Percentiles rank a stretch among this genome's conserved stretches.
These are phyloP conservation scores for Trachelus troglodyta DNA, from an alignment of 2,888 invertebrate species.

Conservation along the genomic window DNA sequence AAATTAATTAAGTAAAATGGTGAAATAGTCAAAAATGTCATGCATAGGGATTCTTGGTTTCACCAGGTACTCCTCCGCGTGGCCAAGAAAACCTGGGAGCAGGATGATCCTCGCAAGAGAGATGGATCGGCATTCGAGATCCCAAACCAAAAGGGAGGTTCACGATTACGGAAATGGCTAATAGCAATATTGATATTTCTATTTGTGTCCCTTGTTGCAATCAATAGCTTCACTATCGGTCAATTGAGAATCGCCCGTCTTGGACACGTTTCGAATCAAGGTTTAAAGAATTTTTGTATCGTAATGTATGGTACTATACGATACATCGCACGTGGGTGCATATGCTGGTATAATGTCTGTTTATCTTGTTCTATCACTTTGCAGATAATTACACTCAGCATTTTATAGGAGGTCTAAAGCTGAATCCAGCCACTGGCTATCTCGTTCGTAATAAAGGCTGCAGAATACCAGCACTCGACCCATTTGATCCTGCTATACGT, in stretches of 20 bases:
- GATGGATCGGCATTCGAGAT: conserved; percentile 22
- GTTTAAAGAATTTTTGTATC: not conserved
- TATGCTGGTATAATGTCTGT: no score
- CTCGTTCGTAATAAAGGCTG: conserved; percentile 76
- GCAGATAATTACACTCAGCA: conserved; percentile 32
- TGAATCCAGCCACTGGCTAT: conserved; percentile 55
- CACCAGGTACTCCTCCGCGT: conserved; percentile 40
- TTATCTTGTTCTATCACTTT: conserved; percentile 2
- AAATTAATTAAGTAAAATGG: no score
- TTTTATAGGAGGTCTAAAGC: conserved; percentile 12
- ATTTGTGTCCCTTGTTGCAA: conserved; percentile 47
- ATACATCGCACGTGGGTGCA: no score
- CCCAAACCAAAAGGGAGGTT: conserved; percentile 35
- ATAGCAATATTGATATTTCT: conserved; percentile 49
- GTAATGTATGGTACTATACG: no score
- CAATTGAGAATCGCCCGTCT: conserved; percentile 41
- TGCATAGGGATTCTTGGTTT: not conserved
- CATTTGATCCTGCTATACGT: conserved; percentile 71
- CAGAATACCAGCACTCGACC: conserved; percentile 74
- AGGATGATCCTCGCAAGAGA: conserved; percentile 21
- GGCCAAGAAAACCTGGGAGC: conserved; percentile 29
- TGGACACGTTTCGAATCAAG: conserved; percentile 13
- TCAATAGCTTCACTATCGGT: conserved; percentile 52
- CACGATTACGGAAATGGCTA: conserved; percentile 52
- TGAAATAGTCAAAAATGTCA: no score